These are phyloP conservation scores for Cryptocephalus primarius DNA, from an alignment of 2,888 invertebrate genomes.

Conservation along the genomic window DNA sequence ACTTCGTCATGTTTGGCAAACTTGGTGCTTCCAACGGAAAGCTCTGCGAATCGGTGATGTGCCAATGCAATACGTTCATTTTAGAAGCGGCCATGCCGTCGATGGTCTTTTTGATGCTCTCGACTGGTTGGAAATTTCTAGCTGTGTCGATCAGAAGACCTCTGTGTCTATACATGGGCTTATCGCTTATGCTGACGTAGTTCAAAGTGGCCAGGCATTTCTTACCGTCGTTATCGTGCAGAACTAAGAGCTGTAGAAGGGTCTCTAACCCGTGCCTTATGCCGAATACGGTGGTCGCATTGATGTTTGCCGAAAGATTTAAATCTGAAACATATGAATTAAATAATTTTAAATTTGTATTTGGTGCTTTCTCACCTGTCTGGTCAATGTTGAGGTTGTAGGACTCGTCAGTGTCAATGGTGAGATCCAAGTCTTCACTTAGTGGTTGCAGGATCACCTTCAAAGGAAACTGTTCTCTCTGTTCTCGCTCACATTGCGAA, in stretches of 20 bases:
- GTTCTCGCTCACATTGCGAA: constrained; percentile 16
- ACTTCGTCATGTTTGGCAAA: constrained; percentile 64
- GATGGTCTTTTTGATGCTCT: constrained; percentile 56
- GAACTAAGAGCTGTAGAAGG: constrained; percentile 54
- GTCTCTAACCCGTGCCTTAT: constrained; percentile 69
- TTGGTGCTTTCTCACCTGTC: constrained; percentile 6
- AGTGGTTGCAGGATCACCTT: constrained; percentile 46
- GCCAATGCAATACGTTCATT: constrained; percentile 90
- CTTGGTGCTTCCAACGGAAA: constrained; percentile 75
- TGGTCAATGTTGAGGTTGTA: constrained; percentile 46
- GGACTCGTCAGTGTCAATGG: constrained; percentile 59
- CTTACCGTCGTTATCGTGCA: constrained; percentile 18
- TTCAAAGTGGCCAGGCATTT: constrained; percentile 49
- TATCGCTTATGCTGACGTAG: constrained; percentile 58
- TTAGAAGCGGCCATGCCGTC: constrained; percentile 83
- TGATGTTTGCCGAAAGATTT: constrained; percentile 43
- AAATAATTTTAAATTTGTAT: constrained; percentile 4
- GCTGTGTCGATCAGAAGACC: constrained; percentile 84
- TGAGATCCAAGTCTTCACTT: constrained; percentile 40
- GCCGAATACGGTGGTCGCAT: constrained; percentile 55
- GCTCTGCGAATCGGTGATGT: constrained; percentile 81
- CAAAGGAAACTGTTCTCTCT: constrained; percentile 40
- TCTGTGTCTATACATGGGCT: constrained; percentile 71
- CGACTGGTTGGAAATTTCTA: constrained; percentile 72
- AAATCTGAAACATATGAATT: constrained; percentile 30